A percentile compares a stretch with the other conserved stretches of the same genome.
phyloP scores from a whole-genome alignment of 2,888 invertebrate species.

The Andrena praecox region DNA sequence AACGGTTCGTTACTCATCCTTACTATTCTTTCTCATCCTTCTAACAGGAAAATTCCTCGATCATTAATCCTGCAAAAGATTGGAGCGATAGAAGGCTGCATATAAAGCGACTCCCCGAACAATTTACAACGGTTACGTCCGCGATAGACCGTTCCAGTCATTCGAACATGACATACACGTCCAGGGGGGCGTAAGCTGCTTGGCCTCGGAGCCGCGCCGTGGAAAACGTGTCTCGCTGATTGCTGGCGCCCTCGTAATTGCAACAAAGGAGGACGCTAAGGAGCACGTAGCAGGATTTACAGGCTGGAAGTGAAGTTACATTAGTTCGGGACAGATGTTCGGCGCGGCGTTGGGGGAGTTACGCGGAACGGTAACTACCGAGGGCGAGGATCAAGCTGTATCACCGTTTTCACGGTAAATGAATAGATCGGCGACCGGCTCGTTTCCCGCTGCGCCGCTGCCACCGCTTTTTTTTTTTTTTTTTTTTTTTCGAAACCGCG shows the following conservation, averaged over 20 bases:
- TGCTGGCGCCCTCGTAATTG: neutral
- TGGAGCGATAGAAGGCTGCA: too few species aligned
- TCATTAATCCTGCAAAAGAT: neutral
- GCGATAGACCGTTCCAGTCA: too few species aligned
- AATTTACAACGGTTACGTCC: too few species aligned
- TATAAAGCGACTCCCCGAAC: too few species aligned
- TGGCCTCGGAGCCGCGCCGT: neutral
- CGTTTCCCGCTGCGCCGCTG: neutral
- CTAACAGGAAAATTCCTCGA: neutral
- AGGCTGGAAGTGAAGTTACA: neutral
- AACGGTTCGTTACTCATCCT: neutral
- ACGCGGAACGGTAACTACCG: neutral
- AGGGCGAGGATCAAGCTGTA: neutral
- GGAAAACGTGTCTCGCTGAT: neutral
- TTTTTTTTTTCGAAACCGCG: too few species aligned
- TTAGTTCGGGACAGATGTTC: neutral
- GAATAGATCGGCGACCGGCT: neutral
- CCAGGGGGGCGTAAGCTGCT: neutral
- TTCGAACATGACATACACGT: neutral
- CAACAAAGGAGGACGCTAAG: neutral
- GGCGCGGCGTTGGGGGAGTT: neutral
- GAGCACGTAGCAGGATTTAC: neutral
- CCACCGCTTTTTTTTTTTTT: too few species aligned
- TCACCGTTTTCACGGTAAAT: neutral
- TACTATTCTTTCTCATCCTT: too few species aligned